Evolutionary conservation across 1,140 invertebrate genomes (phyloP).

Genomic region (Episyrphus balteatus): DNA sequence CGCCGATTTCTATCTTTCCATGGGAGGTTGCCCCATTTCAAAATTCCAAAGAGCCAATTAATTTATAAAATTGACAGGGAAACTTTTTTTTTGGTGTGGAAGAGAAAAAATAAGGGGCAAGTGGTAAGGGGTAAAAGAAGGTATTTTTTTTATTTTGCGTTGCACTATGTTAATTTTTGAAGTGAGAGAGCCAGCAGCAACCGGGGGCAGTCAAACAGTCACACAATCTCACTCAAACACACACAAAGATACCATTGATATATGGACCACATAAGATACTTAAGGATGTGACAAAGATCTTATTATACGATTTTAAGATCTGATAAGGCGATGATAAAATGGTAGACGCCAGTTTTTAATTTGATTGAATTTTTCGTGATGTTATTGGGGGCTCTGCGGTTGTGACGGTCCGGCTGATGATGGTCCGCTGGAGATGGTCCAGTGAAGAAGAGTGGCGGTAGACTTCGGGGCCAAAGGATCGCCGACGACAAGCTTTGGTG

Average conservation of each 20-base stretch:
- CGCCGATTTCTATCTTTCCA: constrained; percentile 26
- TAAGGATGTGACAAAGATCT: constrained; percentile 34
- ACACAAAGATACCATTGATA: constrained; percentile 24
- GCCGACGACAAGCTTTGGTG: neutral
- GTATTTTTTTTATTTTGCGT: neutral
- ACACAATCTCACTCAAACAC: no score
- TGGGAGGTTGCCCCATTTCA: constrained; percentile 24
- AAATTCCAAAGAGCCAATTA: constrained; percentile 33
- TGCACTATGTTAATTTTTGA: neutral
- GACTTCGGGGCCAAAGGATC: neutral
- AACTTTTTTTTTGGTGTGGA: constrained; percentile 13
- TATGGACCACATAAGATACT: constrained; percentile 32
- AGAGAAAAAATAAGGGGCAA: neutral
- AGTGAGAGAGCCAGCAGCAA: neutral
- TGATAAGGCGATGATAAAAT: constrained; percentile 38
- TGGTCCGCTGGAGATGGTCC: constrained; percentile 4
- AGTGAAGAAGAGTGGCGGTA: constrained; percentile 5
- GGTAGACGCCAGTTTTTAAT: constrained; percentile 37
- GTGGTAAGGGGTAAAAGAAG: neutral
- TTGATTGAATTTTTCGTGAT: constrained; percentile 21
- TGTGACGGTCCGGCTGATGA: constrained; percentile 7
- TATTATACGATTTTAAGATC: constrained; percentile 27
- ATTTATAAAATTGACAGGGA: constrained; percentile 34
- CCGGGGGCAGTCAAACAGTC: neutral
- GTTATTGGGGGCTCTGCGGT: constrained; percentile 3